Percentiles rank a stretch among this genome's conserved stretches.
Evolutionary conservation across 2,888 invertebrate genomes (phyloP).

Genomic region (Plemyria rubiginata): DNA sequence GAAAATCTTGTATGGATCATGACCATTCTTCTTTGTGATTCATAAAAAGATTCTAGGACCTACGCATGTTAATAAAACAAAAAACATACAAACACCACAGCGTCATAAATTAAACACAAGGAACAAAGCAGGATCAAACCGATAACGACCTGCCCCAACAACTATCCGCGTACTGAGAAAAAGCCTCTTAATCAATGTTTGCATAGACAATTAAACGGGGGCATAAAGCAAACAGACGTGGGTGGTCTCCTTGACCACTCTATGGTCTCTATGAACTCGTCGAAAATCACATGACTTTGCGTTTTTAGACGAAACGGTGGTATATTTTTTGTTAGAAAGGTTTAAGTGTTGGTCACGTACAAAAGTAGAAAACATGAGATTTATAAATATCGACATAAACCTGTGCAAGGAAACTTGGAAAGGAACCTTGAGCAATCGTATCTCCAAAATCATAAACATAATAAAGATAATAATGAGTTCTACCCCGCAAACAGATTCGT

Average conservation of each 20-base stretch:
- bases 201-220: slow-evolving; percentile 75
- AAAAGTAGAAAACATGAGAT: slow-evolving; percentile 7
- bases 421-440: slow-evolving; percentile 7
- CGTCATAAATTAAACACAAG: slow-evolving; percentile 16
- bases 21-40: too few relatives aligned
- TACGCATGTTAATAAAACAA: not conserved
- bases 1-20: too few relatives aligned
- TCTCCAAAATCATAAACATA: slow-evolving; percentile 32
- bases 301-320: slow-evolving; percentile 48
- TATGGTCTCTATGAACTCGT: slow-evolving; percentile 44
- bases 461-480: slow-evolving; percentile 44
- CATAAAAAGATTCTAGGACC: too few relatives aligned
- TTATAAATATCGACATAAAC: not conserved
- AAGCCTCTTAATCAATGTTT: slow-evolving; percentile 71
- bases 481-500: slow-evolving; percentile 52
- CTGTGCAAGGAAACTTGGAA: not conserved
- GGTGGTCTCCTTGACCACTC: slow-evolving; percentile 63
- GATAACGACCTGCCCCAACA: slow-evolving; percentile 58
- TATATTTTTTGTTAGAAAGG: slow-evolving; percentile 36
- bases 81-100: not conserved
- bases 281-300: slow-evolving; percentile 62
- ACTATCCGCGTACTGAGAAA: slow-evolving; percentile 43
- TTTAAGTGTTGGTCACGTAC: slow-evolving; percentile 35
- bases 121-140: slow-evolving; percentile 33
- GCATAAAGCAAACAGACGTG: slow-evolving; percentile 67